Evolutionary conservation across 2,888 invertebrate genomes (phyloP).

Genomic region (Pristionchus mayeri): DNA sequence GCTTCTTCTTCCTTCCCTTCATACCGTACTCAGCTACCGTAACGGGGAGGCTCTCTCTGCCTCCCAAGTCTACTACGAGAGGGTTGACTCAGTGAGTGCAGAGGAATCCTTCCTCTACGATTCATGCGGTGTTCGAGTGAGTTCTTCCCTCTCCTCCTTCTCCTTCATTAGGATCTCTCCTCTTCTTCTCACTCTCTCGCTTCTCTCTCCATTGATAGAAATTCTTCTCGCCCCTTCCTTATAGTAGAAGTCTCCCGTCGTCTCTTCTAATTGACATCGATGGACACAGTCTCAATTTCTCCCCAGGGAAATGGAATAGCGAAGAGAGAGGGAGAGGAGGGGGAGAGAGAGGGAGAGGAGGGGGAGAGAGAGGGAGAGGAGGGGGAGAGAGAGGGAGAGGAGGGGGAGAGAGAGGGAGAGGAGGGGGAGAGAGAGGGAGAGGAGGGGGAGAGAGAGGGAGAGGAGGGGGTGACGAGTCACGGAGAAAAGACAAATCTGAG

Average conservation of each 20-base stretch:
- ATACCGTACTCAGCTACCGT: constrained; percentile 82
- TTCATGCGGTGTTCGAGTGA: constrained; percentile 81
- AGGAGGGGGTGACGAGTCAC: background rate
- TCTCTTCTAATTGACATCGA: constrained; percentile 26
- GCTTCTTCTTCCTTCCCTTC: background rate
- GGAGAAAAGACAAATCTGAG: background rate
- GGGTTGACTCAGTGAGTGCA: constrained; percentile 87
- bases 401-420: no score
- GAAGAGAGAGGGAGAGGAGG: no score
- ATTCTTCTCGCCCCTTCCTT: background rate
- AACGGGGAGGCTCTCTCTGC: constrained; percentile 88
- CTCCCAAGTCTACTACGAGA: constrained; percentile 87
- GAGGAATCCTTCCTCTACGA: constrained; percentile 86
- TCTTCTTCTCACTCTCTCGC: constrained; percentile 30
- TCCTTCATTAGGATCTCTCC: constrained; percentile 1
- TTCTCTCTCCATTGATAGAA: background rate
- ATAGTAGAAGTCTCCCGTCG: no score
- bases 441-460: no score
- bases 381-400: no score
- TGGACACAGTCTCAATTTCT: constrained; percentile 20
- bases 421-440: no score
- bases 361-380: no score
- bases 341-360: no score
- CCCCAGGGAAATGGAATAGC: background rate
- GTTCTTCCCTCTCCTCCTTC: background rate